Conservation (phyloP, 2,113 vertebrate genomes). For the Corydoras sp. region DNA sequence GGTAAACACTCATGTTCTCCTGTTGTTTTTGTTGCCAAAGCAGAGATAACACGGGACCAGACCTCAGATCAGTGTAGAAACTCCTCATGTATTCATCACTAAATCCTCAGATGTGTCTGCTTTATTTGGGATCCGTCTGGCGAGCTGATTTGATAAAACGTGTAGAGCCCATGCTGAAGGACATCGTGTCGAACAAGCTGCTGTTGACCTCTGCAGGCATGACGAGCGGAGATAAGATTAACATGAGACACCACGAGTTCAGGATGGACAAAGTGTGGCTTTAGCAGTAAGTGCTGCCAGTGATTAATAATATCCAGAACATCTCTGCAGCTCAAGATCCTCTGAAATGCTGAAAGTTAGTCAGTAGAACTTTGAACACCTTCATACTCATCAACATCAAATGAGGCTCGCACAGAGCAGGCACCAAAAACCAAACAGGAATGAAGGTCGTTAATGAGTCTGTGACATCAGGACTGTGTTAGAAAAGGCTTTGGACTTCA, state of each 20-base stretch:
- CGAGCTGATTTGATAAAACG: constrained; percentile 16
- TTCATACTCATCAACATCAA: too few species aligned
- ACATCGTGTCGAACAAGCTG: constrained; percentile 23
- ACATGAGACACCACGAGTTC: constrained; percentile 19
- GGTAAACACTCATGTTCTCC: too few species aligned
- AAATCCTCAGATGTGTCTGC: constrained; percentile 5
- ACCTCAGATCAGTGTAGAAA: background rate
- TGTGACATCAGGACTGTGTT: too few species aligned
- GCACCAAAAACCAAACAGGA: too few species aligned
- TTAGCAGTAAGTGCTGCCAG: constrained; percentile 20
- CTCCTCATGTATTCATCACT: background rate
- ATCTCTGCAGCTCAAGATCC: background rate
- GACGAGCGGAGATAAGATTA: constrained; percentile 36
- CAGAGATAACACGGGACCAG: background rate
- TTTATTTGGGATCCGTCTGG: constrained; percentile 25
- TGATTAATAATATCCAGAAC: constrained; percentile 22
- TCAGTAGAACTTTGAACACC: too few species aligned
- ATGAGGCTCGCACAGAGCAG: too few species aligned
- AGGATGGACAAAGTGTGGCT: constrained; percentile 37
- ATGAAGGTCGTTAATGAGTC: too few species aligned
- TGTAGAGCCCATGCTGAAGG: constrained; percentile 9
- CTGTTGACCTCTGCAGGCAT: constrained; percentile 18
- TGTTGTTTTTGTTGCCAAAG: background rate
- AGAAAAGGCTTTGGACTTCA: too few species aligned
- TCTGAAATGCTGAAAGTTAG: too few species aligned